Evolutionary conservation across 1,140 invertebrate species (phyloP).

Genomic region (Drosophila nebulosa): DNA sequence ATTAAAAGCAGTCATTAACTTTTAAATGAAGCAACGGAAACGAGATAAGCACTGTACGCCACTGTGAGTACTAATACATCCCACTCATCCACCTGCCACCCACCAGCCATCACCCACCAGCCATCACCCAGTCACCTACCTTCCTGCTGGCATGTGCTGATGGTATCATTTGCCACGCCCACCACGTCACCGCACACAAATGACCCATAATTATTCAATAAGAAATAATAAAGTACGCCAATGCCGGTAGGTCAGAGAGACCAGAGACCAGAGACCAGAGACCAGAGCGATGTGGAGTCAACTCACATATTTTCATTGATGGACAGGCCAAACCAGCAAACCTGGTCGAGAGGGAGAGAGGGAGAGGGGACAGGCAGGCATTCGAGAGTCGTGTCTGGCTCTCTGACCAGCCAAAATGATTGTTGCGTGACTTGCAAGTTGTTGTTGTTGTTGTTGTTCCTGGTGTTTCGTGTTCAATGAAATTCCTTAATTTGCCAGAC

Average conservation of each 20-base stretch:
- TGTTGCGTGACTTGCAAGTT: constrained; percentile 70
- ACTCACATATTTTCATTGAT: constrained; percentile 61
- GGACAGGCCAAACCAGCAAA: constrained; percentile 32
- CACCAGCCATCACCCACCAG: background rate
- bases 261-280: background rate
- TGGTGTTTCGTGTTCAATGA: constrained; percentile 52
- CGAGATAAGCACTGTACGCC: constrained; percentile 73
- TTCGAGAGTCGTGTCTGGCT: background rate
- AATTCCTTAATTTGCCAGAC: constrained; percentile 76
- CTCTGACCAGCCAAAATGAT: constrained; percentile 57
- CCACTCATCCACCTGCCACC: background rate
- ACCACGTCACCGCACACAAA: constrained; percentile 59
- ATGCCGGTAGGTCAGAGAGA: background rate
- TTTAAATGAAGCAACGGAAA: constrained; percentile 79
- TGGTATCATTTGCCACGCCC: constrained; percentile 55
- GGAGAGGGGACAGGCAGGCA: background rate
- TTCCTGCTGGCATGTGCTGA: constrained; percentile 22
- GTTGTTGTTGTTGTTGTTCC: background rate
- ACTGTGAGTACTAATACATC: constrained; percentile 5
- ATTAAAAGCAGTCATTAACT: constrained; percentile 78
- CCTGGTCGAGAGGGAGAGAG: background rate
- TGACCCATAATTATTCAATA: constrained; percentile 79
- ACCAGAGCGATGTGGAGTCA: background rate
- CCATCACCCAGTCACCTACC: background rate
- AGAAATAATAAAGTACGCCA: constrained; percentile 71